A percentile compares a stretch with the other conserved stretches of the same genome.
Conservation (phyloP, 2,113 vertebrate genomes). For the Rhipidura dahli region DNA sequence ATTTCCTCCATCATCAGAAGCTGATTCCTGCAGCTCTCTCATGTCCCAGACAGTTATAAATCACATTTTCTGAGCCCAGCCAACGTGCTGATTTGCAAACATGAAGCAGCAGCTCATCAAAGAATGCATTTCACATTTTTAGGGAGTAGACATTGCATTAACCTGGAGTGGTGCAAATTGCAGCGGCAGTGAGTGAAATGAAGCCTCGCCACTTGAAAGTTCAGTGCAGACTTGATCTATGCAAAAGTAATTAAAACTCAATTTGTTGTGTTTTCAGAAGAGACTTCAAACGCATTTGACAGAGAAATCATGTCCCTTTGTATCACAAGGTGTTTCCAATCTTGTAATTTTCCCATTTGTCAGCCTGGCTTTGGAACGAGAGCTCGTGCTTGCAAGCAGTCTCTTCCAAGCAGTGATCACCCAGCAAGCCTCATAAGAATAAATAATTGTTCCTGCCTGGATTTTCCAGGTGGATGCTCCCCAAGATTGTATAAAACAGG, state of each 20-base stretch:
- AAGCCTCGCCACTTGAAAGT: background rate
- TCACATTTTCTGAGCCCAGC: background rate
- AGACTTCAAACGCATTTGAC: background rate
- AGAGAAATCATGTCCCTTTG: background rate
- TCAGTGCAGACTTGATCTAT: background rate
- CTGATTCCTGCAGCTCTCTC: background rate
- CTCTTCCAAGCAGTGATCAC: background rate
- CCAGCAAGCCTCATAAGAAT: background rate
- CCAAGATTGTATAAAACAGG: background rate
- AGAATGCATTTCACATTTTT: background rate
- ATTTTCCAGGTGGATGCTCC: background rate
- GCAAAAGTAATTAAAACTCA: constrained; percentile 37
- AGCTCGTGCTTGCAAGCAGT: rapidly evolving
- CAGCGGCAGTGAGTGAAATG: background rate
- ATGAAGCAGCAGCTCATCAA: background rate
- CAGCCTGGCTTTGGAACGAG: background rate
- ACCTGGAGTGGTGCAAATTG: background rate
- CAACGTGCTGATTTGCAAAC: background rate
- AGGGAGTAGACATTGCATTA: background rate
- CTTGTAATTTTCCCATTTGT: background rate
- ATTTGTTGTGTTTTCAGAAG: background rate
- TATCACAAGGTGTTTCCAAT: background rate
- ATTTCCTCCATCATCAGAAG: background rate
- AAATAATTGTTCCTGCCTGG: background rate
- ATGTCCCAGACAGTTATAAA: constrained; percentile 27